Conservation (phyloP, 2,888 invertebrate genomes). For the Eucera pruinosa region DNA sequence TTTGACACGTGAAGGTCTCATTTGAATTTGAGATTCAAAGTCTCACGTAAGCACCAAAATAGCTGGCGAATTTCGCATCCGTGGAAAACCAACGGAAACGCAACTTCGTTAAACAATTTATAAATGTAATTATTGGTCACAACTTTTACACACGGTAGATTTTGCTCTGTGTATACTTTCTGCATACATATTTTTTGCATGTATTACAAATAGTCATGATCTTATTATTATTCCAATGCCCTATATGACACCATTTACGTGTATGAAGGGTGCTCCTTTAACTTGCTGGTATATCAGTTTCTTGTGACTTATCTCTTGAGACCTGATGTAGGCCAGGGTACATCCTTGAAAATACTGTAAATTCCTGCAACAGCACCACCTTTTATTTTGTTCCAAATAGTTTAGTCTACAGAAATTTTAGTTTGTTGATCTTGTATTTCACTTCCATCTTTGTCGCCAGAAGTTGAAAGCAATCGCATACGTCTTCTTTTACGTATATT, state of each 20-base stretch:
- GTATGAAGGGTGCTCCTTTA: background rate
- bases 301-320: too few species aligned
- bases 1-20: too few species aligned
- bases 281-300: too few species aligned
- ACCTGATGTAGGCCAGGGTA: constrained; percentile 13
- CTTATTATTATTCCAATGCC: constrained; percentile 18
- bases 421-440: constrained; percentile 55
- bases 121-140: too few species aligned
- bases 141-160: constrained; percentile 3
- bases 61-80: too few species aligned
- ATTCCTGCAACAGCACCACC: constrained; percentile 38
- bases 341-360: constrained; percentile 36
- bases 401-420: constrained; percentile 60
- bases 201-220: constrained; percentile 10
- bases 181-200: constrained; percentile 10
- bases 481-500: constrained; percentile 2
- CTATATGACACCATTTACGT: constrained; percentile 27
- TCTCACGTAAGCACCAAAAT: too few species aligned
- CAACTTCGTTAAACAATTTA: too few species aligned
- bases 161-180: background rate
- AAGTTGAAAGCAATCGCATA: constrained; percentile 18
- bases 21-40: too few species aligned
- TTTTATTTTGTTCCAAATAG: constrained; percentile 39
- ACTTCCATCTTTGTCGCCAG: constrained; percentile 55
- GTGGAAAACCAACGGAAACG: too few species aligned